Evolutionary conservation across 2,113 vertebrate species (phyloP).

Genomic region (Dicrurus megarhynchus): DNA sequence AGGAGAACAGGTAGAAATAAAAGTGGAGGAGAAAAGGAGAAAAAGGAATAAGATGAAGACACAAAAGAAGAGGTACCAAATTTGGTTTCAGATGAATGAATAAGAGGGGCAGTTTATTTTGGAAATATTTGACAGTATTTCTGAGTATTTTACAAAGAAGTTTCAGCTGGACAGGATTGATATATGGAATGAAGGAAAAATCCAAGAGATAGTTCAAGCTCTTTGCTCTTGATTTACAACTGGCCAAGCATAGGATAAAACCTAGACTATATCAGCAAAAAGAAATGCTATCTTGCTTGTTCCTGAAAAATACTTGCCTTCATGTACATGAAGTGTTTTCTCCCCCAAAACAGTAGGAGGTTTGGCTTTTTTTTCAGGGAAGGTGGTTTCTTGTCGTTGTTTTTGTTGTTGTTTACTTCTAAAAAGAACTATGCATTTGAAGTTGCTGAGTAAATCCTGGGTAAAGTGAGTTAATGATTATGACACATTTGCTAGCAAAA

Average conservation of each 20-base stretch:
- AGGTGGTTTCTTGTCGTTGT: not conserved
- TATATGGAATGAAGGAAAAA: not conserved
- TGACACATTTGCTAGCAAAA: not conserved
- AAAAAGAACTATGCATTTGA: not conserved
- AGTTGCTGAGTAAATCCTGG: not conserved
- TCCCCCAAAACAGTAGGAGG: not conserved
- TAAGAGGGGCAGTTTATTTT: not conserved
- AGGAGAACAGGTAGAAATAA: not conserved
- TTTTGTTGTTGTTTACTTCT: not conserved
- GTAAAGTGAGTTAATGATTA: not conserved
- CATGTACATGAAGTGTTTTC: not conserved
- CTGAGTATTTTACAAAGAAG: not conserved
- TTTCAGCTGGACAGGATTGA: not conserved
- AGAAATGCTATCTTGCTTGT: not conserved
- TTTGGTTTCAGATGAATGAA: not conserved
- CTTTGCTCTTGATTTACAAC: not conserved
- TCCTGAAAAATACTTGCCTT: not conserved
- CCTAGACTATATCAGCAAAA: not conserved
- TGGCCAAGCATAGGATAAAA: not conserved
- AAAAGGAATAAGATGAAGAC: not conserved
- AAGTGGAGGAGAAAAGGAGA: not conserved
- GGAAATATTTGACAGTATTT: not conserved
- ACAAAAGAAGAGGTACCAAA: not conserved
- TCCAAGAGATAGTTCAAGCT: not conserved
- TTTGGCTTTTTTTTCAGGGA: accelerated